Evolutionary conservation across 2,113 vertebrate species (phyloP), one percentile per base, ranked within the genome.

Genomic region (Chaetorhynchus papuensis): DNA sequence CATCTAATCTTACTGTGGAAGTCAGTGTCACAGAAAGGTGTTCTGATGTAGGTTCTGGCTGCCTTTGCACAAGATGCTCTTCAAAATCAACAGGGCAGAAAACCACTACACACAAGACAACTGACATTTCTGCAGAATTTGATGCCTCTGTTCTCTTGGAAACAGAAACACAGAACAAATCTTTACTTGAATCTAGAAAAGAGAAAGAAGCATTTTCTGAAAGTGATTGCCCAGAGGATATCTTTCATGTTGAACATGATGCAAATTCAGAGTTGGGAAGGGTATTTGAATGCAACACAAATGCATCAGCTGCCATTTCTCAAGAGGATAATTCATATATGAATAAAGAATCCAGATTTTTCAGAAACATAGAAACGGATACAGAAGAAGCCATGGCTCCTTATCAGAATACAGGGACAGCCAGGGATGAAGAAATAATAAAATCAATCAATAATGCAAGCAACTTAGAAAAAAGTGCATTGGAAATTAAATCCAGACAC

Each of bases 401-500:
- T 70, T 59, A 27, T 71, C 76, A 89, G 54, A 94, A 47, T 52
- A 87, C 83, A 89, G 70, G 57, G 45, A 31, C 79, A 88, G 83
- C 52, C n/a, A 64, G 42, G 39, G 49, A 64, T 33, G 87, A 96
- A 50, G 95, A 98, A 94, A 94, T 94, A 78, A 90, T 83, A 52
- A 94, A 90, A 63, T 65, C 97, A 44, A 92, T 91, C 26, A 93
- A 53, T 31, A 96, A 89, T 85, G 44, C 93, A 28, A 42, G 69
- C 65, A 91, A 91, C 52, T 70, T 98, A 68, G 97, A 95, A 95
- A 95, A 83, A 79, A 90, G 72, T 83, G 89, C 92, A 59, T 52
- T 96, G 75, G 96, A 97, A 98, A 96, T 96, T 6, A 97, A 97
- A 92, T 92, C 93, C 60, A 92, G 61, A 49, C 89, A 97, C 49